Evolutionary conservation across 2,113 vertebrate genomes (phyloP), one percentile per base, ranked within the genome.

Genomic region (Sceloporus tristichus): DNA sequence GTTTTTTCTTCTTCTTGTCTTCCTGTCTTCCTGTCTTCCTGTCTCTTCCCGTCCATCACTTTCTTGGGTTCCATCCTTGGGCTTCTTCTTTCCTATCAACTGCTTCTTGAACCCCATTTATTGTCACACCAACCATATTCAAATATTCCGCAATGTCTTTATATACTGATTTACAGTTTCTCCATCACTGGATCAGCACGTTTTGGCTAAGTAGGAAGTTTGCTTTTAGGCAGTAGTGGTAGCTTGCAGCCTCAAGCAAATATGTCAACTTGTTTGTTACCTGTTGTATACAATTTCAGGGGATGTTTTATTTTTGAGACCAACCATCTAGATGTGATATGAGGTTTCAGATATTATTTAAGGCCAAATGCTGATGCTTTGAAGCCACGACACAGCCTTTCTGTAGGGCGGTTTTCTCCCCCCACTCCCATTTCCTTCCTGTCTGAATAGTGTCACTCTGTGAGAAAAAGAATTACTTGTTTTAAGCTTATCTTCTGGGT

Each of bases 401-500:
- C 53, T n/a, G 48, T 65, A 48, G 42, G 9, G 89, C 79, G 76
- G 56, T 29, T 68, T 85, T 77, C 91, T 68, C 1, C 27, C 19
- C 80, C 42, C 48, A 74, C 75, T 62, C 79, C 62, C 53, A 88
- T 94, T 94, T 95, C 38, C 79, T 96, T 96, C 95, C 96, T 94
- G 93, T 92, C 83, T 76, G 92, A 92, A 88, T 93, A 94, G 91
- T 91, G 85, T 87, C 85, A 93, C 88, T 95, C 86, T 93, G 92
- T 94, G 94, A 95, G 95, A 94, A 95, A 96, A 95, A 1, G 91
- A 89, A 89, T 94, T 85, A n/a, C 88, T 92, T 91, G 79, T 92
- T 91, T 96, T 85, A 87, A 89, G 79, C 95, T 97, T 97, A 96
- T 97, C 96, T 93, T 95, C 95, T 93, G 85, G 83, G 56, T 91